phyloP scores from a whole-genome alignment of 1,140 invertebrate species.

The Coenobita brevimanus region DNA sequence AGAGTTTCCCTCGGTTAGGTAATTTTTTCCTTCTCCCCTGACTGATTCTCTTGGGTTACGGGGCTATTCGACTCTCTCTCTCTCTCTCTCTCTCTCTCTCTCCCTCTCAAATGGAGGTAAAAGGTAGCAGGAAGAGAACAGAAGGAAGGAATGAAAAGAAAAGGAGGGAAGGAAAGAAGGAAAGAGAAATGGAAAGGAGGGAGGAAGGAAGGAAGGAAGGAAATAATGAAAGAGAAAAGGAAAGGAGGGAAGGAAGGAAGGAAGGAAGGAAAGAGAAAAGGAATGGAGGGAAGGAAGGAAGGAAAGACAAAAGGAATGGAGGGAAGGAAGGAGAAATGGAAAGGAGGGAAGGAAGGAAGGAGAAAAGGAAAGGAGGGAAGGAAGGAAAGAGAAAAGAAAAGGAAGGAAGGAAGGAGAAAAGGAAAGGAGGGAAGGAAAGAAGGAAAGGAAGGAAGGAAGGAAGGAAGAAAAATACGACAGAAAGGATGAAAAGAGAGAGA shows the following conservation, averaged over 20 bases:
- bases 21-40: background rate
- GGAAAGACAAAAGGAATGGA: background rate
- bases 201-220: slow-evolving; percentile 4
- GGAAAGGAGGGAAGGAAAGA: too few relatives aligned
- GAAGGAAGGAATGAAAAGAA: too few relatives aligned
- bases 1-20: background rate
- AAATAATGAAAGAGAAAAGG: background rate
- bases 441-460: too few relatives aligned
- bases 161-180: background rate
- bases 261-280: slow-evolving; percentile 25
- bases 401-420: too few relatives aligned
- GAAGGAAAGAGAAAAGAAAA: too few relatives aligned
- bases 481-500: too few relatives aligned
- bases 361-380: too few relatives aligned
- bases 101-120: background rate
- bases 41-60: background rate
- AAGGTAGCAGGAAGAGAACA: too few relatives aligned
- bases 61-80: background rate
- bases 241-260: background rate
- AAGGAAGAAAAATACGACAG: too few relatives aligned
- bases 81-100: slow-evolving; percentile 25
- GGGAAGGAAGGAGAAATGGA: too few relatives aligned
- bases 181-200: background rate
- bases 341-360: too few relatives aligned
- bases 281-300: background rate